These are phyloP conservation scores for Bos indicus DNA, from an alignment of 2,113 vertebrate genomes.

Conservation along the genomic window DNA sequence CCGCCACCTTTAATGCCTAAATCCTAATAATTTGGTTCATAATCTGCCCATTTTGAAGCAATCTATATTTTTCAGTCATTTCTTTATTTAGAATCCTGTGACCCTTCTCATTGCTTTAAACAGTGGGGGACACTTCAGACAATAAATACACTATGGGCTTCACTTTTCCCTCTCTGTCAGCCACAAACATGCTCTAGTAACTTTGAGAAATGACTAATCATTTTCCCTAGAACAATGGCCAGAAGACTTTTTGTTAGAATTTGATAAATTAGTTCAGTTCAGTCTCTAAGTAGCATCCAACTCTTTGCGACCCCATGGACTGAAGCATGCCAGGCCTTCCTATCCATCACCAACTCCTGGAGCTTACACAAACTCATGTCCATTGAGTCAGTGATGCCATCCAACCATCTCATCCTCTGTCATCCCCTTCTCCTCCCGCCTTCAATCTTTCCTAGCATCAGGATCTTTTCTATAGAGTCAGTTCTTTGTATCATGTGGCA, in stretches of 20 bases:
- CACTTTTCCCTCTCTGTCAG: background rate
- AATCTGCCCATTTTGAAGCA: background rate
- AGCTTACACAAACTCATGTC: background rate
- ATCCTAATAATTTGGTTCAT: background rate
- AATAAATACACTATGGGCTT: background rate
- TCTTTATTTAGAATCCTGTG: background rate
- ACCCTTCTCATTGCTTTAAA: background rate
- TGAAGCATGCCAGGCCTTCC: background rate
- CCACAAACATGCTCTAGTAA: background rate
- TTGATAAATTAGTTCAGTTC: background rate
- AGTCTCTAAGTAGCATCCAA: rapidly evolving
- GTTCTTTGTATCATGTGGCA: background rate
- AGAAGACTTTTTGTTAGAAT: background rate
- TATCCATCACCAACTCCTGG: background rate
- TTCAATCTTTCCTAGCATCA: background rate
- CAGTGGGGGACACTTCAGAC: background rate
- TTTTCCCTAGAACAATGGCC: background rate
- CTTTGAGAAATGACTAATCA: background rate
- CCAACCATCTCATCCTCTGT: background rate
- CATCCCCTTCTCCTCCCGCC: rapidly evolving
- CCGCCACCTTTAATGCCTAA: background rate
- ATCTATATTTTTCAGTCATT: background rate
- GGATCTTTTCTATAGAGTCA: background rate
- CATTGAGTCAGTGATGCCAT: background rate
- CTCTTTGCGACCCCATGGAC: background rate